A percentile compares a stretch with the other conserved stretches of the same genome.
Evolutionary conservation across 2,888 invertebrate genomes (phyloP).

Genomic region (Mesopsocus fuscifrons): DNA sequence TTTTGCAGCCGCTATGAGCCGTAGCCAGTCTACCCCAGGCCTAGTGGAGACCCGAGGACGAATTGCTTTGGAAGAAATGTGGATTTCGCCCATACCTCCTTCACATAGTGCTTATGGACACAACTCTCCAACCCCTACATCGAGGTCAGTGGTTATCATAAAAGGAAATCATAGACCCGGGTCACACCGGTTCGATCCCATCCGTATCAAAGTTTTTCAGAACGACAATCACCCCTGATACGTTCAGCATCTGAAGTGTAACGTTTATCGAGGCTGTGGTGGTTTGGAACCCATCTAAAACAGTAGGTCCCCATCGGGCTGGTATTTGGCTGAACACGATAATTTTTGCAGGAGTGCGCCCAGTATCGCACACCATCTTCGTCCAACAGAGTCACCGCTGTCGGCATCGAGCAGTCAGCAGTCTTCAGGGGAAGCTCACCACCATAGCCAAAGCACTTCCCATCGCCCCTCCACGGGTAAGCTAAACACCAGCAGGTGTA

Average conservation of each 20-base stretch:
- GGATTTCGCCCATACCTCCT: constrained; percentile 38
- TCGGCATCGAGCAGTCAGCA: constrained; percentile 23
- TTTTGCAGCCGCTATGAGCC: constrained; percentile 78
- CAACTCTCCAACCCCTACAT: constrained; percentile 13
- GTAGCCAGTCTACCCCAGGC: constrained; percentile 91
- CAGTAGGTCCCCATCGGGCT: too few relatives aligned
- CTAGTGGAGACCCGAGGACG: constrained; percentile 84
- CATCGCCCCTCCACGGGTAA: constrained; percentile 15
- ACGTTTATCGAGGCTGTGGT: too few relatives aligned
- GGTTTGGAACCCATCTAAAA: too few relatives aligned
- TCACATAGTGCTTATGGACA: constrained; percentile 1
- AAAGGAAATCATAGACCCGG: too few relatives aligned
- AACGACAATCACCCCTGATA: too few relatives aligned
- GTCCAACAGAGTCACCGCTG: constrained; percentile 21
- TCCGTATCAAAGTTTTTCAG: too few relatives aligned
- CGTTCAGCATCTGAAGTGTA: too few relatives aligned
- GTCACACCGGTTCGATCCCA: too few relatives aligned
- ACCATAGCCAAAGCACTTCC: constrained; percentile 12
- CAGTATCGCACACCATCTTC: neutral
- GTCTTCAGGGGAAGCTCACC: constrained; percentile 21
- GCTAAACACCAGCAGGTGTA: too few relatives aligned
- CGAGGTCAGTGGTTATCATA: too few relatives aligned
- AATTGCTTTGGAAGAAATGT: constrained; percentile 72
- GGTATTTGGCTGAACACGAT: neutral
- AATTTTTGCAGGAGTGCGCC: constrained; percentile 4